Evolutionary conservation across 2,888 invertebrate species (phyloP).

Genomic region (Leptinotarsa juncta): DNA sequence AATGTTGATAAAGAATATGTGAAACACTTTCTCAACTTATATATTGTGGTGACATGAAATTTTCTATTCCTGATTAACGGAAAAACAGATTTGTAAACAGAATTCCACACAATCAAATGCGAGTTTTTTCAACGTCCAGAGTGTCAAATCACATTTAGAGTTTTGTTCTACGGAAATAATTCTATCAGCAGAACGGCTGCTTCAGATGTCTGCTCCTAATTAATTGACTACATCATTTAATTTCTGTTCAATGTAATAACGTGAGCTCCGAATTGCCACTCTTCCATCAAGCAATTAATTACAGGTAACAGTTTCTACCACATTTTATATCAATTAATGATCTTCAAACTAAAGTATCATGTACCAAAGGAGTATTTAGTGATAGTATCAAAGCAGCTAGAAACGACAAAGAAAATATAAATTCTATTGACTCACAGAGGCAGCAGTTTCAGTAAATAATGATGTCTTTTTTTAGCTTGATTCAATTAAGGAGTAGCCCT

Average conservation of each 20-base stretch:
- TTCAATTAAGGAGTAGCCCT: not conserved
- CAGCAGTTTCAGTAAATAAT: not conserved
- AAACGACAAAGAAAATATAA: slow-evolving; percentile 33
- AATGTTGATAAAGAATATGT: no score
- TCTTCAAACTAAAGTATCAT: slow-evolving; percentile 29
- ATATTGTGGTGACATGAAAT: no score
- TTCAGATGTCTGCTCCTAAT: no score
- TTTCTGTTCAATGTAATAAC: not conserved
- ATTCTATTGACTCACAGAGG: slow-evolving; percentile 3
- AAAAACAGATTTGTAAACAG: no score
- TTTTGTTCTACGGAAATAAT: no score
- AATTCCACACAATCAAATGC: no score
- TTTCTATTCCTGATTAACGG: no score
- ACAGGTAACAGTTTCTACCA: slow-evolving; percentile 26
- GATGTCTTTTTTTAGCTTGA: not conserved
- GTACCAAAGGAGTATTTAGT: slow-evolving; percentile 33
- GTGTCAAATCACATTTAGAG: no score
- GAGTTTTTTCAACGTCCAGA: no score
- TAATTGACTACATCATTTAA: no score
- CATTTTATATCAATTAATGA: slow-evolving; percentile 33
- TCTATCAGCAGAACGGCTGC: no score
- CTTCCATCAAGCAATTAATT: slow-evolving; percentile 18
- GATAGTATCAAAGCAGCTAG: slow-evolving; percentile 31
- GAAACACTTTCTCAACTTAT: no score
- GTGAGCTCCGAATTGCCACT: not conserved